Base-by-base conservation (phyloP, 2,888 invertebrate species). In the Uropetala carovei region DNA sequence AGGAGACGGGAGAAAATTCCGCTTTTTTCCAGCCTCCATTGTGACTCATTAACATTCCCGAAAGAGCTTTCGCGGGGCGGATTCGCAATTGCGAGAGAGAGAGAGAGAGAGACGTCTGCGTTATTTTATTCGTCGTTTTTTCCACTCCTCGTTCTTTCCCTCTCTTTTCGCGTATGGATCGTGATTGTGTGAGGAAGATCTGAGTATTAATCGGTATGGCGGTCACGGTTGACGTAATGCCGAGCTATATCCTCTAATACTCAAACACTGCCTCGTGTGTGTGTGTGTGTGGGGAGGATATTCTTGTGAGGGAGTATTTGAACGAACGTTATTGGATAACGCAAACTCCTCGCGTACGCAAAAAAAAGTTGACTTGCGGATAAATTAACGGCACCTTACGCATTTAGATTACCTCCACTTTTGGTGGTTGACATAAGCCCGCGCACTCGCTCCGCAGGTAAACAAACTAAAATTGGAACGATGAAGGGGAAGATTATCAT, bases 391-490 rank as follows among this genome's bases (percentile, higher is more conserved):
- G 68, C 27, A 22, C 27, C 75, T 27, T 75, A 75, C 75, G 75
- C 75, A 27, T 75, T 75, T 27, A 13, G 22, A 75, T 27, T 9
- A 27, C 11, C 27, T 75, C 27, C 75, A n/a, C 68, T 68, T 68
- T 68, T 22, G 68, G 11, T 5, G n/a, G n/a, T n/a, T 16, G 64
- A 64, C 18, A 7, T 14, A n/a, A 64, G 11, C 64, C 64, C 10
- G 68, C 68, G 27, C 22, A 75, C 27, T 75, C 11, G 14, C 75
- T 27, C 27, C 75, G 27, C 22, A 75, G 75, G 75, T 13, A 14
- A 75, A 75, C 75, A 14, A 75, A 75, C 75, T 75, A 75, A 75
- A 75, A 27, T 75, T 75, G 75, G 22, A 75, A 27, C 8, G 75
- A 75, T 64, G 64, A 64, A n/a, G 64, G n/a, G 13, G 22, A 22